phyloP scores from a whole-genome alignment of 2,113 vertebrate genomes.

The Muntiacus muntjak region DNA sequence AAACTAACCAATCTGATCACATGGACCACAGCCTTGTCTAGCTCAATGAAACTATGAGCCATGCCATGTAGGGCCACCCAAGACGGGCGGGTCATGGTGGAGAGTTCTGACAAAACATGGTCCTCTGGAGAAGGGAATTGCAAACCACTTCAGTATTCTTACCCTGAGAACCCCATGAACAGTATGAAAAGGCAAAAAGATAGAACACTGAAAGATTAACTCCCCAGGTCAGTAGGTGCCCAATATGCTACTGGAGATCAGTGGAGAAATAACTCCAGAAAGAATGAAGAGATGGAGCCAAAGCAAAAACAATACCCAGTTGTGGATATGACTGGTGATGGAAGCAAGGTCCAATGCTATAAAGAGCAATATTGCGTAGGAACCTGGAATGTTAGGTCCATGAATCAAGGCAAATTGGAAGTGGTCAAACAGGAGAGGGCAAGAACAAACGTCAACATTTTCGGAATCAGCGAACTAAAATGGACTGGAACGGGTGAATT shows the following conservation, averaged over 20 bases:
- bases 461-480: background rate
- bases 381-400: background rate
- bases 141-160: background rate
- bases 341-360: background rate
- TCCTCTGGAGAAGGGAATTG: background rate
- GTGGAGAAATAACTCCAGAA: background rate
- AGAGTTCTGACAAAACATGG: background rate
- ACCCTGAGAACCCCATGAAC: background rate
- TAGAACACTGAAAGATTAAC: background rate
- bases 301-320: background rate
- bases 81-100: rapidly evolving
- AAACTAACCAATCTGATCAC: background rate
- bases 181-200: background rate
- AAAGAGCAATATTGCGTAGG: background rate
- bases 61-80: background rate
- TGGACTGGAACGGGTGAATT: background rate
- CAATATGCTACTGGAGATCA: background rate
- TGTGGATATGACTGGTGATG: background rate
- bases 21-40: background rate
- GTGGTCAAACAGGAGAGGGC: background rate
- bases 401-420: background rate
- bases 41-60: background rate
- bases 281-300: background rate
- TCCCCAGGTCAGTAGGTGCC: background rate
- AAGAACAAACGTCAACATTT: background rate